phyloP scores from a whole-genome alignment of 2,113 vertebrate genomes.

The Centrocercus urophasianus region DNA sequence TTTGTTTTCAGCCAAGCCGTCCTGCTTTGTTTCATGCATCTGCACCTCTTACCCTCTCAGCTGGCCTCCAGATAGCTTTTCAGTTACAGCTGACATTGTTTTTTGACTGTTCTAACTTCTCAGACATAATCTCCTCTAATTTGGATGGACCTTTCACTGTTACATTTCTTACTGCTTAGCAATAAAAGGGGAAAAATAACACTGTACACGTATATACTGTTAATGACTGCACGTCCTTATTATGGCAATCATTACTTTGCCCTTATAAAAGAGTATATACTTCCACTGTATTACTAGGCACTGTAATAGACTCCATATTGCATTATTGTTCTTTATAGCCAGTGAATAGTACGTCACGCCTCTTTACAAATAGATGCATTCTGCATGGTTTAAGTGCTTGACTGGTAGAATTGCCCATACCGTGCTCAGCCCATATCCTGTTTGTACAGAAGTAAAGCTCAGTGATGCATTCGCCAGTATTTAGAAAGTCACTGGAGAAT shows the following conservation, averaged over 20 bases:
- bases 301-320: background rate
- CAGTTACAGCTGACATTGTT: background rate
- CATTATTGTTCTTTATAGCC: background rate
- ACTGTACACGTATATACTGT: background rate
- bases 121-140: background rate
- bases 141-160: background rate
- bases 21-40: background rate
- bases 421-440: background rate
- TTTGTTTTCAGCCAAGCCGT: background rate
- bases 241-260: background rate
- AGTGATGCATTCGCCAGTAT: background rate
- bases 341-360: background rate
- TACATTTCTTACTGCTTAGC: background rate
- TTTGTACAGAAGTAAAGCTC: slow-evolving; percentile 4
- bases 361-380: background rate
- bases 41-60: background rate
- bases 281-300: background rate
- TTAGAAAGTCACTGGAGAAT: background rate
- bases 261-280: background rate
- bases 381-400: background rate
- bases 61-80: background rate
- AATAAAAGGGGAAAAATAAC: background rate
- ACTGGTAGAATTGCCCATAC: background rate
- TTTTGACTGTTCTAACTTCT: background rate
- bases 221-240: background rate